phyloP scores from a whole-genome alignment of 2,888 invertebrate species.

The Kryphioiulus occultus region DNA sequence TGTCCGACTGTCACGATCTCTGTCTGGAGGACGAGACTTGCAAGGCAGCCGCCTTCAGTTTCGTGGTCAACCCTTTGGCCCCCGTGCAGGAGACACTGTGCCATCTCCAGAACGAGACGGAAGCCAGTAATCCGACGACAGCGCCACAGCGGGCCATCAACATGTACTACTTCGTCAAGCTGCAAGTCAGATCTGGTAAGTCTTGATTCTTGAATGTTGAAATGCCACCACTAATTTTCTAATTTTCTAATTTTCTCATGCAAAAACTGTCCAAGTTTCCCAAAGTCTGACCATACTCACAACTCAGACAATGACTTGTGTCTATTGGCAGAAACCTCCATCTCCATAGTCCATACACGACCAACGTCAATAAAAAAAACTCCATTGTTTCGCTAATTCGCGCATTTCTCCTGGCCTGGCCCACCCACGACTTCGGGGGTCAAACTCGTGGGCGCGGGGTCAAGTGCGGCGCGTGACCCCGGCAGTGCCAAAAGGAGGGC shows the following conservation, averaged over 20 bases:
- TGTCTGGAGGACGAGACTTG: conserved; percentile 91
- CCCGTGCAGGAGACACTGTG: conserved; percentile 91
- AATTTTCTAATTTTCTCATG: too few relatives aligned
- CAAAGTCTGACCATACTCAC: too few relatives aligned
- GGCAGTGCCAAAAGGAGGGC: background rate
- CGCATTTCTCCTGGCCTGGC: background rate
- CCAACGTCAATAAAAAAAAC: too few relatives aligned
- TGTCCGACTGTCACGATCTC: conserved; percentile 95
- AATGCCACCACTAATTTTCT: too few relatives aligned
- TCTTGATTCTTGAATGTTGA: too few relatives aligned
- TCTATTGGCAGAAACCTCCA: too few relatives aligned
- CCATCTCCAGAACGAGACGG: conserved; percentile 89
- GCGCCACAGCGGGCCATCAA: conserved; percentile 83
- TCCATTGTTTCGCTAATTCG: background rate
- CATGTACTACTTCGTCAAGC: conserved; percentile 94
- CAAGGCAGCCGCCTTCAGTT: conserved; percentile 91
- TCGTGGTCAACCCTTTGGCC: conserved; percentile 89
- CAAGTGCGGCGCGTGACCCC: background rate
- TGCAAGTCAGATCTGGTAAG: conserved; percentile 80
- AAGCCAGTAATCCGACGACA: conserved; percentile 86
- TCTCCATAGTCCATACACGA: too few relatives aligned
- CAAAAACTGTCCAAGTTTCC: too few relatives aligned
- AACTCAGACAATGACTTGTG: too few relatives aligned
- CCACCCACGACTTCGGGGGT: conserved; percentile 1
- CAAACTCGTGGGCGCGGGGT: background rate